phyloP scores from a whole-genome alignment of 2,888 invertebrate species.

The Hipparchia sbordonii region DNA sequence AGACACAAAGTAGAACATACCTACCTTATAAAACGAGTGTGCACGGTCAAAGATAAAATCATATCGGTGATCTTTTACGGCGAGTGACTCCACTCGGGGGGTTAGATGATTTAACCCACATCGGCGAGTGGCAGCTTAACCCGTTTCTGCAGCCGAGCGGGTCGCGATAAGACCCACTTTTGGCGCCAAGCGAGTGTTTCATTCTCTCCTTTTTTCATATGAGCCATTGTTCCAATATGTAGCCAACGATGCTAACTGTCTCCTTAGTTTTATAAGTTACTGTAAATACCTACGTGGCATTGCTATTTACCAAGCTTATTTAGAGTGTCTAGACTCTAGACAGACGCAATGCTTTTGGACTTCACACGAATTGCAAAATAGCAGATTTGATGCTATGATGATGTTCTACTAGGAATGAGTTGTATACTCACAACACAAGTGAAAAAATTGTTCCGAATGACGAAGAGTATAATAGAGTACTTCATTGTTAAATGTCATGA shows the following conservation, averaged over 20 bases:
- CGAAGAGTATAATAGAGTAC: too few relatives aligned
- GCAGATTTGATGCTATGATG: too few relatives aligned
- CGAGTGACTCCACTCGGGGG: slow-evolving; percentile 27
- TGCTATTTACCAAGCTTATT: too few relatives aligned
- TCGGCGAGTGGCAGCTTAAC: slow-evolving; percentile 36
- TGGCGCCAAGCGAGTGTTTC: slow-evolving; percentile 30
- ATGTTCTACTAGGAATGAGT: too few relatives aligned
- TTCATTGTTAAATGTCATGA: too few relatives aligned
- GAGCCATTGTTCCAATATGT: slow-evolving; percentile 16
- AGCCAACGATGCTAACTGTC: background rate
- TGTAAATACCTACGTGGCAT: background rate
- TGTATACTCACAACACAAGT: too few relatives aligned
- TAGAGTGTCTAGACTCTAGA: too few relatives aligned
- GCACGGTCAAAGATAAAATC: slow-evolving; percentile 14
- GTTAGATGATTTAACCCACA: slow-evolving; percentile 38
- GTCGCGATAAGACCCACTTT: slow-evolving; percentile 35
- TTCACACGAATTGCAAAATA: too few relatives aligned
- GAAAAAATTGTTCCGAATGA: too few relatives aligned
- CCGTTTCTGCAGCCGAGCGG: slow-evolving; percentile 31
- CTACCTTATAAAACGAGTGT: background rate
- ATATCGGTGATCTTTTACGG: slow-evolving; percentile 19
- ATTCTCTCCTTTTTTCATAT: slow-evolving; percentile 17
- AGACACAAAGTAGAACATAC: background rate
- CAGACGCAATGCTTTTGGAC: too few relatives aligned
- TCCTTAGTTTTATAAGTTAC: background rate